These are phyloP conservation scores for Sylvia borin DNA, from an alignment of 2,797 vertebrate genomes.

Conservation along the genomic window DNA sequence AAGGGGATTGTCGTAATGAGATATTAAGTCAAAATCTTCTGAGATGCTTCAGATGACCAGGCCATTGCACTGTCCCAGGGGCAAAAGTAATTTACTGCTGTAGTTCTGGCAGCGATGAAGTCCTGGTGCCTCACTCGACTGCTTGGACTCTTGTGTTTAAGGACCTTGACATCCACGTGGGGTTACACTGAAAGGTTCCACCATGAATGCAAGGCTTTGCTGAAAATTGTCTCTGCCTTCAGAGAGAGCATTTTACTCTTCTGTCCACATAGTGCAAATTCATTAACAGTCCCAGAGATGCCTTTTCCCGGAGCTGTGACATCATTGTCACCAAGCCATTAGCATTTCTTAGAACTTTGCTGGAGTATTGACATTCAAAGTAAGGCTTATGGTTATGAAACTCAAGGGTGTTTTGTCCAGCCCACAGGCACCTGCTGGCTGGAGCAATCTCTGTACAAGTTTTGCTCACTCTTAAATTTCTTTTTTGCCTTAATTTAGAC, in stretches of 20 bases:
- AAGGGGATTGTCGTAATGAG: not conserved
- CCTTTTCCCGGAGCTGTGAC: not conserved
- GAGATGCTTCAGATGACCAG: not conserved
- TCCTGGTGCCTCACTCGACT: not conserved
- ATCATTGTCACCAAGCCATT: not conserved
- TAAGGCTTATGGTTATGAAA: not conserved
- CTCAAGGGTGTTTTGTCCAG: not conserved
- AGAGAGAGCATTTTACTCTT: not conserved
- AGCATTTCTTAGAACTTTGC: not conserved
- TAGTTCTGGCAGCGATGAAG: accelerated
- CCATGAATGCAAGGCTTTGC: not conserved
- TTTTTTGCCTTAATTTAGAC: slow-evolving; percentile 5
- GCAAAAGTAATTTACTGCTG: not conserved
- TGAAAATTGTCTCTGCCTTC: not conserved
- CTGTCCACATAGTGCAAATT: not conserved
- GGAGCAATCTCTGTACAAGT: not conserved
- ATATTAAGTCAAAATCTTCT: not conserved
- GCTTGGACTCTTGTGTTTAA: not conserved
- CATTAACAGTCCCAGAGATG: too few relatives aligned
- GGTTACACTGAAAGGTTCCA: not conserved
- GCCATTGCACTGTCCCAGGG: not conserved
- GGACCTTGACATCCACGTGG: not conserved
- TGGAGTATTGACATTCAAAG: not conserved
- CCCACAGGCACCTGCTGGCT: not conserved
- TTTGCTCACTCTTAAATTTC: not conserved